These are phyloP conservation scores for Mustela erminea DNA, from an alignment of 2,797 vertebrate species.

Conservation along the genomic window DNA sequence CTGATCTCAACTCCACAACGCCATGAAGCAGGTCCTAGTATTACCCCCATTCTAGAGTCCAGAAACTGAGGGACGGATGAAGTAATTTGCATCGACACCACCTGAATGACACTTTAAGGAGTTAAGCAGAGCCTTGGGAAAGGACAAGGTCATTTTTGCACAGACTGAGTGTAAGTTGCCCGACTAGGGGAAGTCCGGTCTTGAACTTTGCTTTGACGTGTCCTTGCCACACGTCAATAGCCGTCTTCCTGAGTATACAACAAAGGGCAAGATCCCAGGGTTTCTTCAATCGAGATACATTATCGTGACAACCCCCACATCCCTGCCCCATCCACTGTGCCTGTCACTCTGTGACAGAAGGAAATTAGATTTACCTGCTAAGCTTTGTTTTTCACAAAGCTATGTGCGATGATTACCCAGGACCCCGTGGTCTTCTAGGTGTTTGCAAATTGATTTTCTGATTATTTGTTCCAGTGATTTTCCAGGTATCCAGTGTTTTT, in stretches of 20 bases:
- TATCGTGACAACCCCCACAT: background rate
- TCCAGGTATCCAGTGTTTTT: constrained; percentile 82
- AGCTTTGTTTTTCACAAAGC: constrained; percentile 66
- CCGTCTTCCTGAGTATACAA: background rate
- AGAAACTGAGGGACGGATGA: constrained; percentile 5
- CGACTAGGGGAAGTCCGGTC: background rate
- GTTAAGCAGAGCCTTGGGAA: background rate
- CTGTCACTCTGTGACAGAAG: constrained; percentile 67
- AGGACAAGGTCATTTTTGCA: background rate
- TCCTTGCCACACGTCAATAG: background rate
- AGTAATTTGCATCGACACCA: background rate
- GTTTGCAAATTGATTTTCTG: constrained; percentile 82
- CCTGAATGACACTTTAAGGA: background rate
- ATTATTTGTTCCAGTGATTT: constrained; percentile 83
- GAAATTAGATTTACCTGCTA: constrained; percentile 79
- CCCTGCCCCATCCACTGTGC: background rate
- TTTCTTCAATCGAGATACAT: background rate
- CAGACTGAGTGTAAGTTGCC: background rate
- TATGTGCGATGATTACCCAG: constrained; percentile 64
- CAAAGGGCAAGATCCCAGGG: background rate
- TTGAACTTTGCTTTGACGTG: background rate
- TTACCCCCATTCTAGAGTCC: background rate
- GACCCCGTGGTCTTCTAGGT: constrained; percentile 73
- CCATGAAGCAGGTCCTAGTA: background rate
- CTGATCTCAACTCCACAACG: background rate